Base-by-base conservation (phyloP, 2,888 invertebrate species). In the Trachelus tabidus region DNA sequence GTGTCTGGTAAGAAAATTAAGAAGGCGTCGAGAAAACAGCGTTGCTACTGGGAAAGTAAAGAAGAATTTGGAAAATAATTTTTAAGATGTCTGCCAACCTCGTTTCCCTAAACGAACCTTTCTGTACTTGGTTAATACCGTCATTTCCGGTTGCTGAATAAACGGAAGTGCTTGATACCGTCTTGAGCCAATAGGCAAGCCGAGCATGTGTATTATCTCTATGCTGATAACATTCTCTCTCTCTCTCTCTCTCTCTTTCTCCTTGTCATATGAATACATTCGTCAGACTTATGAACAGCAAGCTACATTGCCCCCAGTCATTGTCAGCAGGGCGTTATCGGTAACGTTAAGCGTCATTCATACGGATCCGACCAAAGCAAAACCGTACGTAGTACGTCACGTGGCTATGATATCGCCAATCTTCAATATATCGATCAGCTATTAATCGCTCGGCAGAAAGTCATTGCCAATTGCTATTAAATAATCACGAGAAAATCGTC, bases 371-470 rank as follows among this genome's bases (percentile, higher is more conserved):
- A 34, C 15, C 2, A 56, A 56, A 23, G 56, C 56, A 23, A 15
- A 23, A 2, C 23, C 56, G 56, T 23, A 15, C 23, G 6, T 56
- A 56, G 56, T 56, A 56, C 6, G 6, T 23, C 23, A 23, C 56
- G 56, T 9, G 56, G 2, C 23, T 9, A 56, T 2, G 23, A 23
- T 23, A 23, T 56, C 9, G 23, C 83, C 86, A 85, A 86, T 85
- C 85, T 81, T 83, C 84, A 82, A 81, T 81, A 80, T 80, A 82
- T 83, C 86, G 83, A 86, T 86, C 83, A 81, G 83, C 82, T 86
- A 86, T 85, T 85, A 86, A 87, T 86, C 83, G 83, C 75, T 79
- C 80, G 82, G 81, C 81, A 81, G 9, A 23, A 56, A 56, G 23
- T 56, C 81, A 76, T 77, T 80, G 82, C 82, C 86, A 85, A 85